Evolutionary conservation across 2,797 vertebrate species (phyloP), one percentile per base, ranked within the genome.

Genomic region (Chelon auratus): DNA sequence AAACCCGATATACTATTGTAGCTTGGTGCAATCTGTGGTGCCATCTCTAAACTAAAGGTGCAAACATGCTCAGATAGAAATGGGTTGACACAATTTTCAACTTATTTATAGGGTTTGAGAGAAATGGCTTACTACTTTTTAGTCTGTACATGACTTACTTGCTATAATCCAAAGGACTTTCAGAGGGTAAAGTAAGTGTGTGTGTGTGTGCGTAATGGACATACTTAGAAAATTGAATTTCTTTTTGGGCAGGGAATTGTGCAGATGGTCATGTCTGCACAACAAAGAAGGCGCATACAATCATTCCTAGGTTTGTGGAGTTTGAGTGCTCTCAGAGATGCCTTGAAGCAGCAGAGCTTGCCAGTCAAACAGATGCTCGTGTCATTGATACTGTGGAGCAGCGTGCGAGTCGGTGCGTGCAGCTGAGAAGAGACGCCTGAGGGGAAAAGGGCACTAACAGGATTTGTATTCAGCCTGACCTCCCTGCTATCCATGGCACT

Each of bases 401-500:
- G 57, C 6, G 40, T 62, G 80, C 15, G 4, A 80, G 85, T 67
- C 58, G 20, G 66, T 3, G 57, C 42, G 56, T 52, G 73, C 54
- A 58, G 72, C 13, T 11, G 39, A 64, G 47, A 68, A 48, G 65
- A 26, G 62, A 62, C 0, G 56, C 68, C 60, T 42, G 53, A 52
- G 59, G 74, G 42, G n/a, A 15, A 56, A 54, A 57, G 58, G 55
- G 72, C 62, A 52, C 59, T 51, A 43, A 80, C 53, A 68, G 54
- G 59, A 83, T 75, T 82, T 76, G 68, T 79, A 74, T 78, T 65
- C 68, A 72, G 51, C 59, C 65, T 86, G 76, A 86, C 68, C 79
- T 66, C 53, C 1, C 14, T 18, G 10, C n/a, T 18, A 26, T 48
- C 33, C 54, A 62, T 17, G 55, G 40, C 52, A 39, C 65, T 5